These are phyloP conservation scores for Macrosiphum euphorbiae DNA, from an alignment of 2,888 invertebrate genomes.

Conservation along the genomic window DNA sequence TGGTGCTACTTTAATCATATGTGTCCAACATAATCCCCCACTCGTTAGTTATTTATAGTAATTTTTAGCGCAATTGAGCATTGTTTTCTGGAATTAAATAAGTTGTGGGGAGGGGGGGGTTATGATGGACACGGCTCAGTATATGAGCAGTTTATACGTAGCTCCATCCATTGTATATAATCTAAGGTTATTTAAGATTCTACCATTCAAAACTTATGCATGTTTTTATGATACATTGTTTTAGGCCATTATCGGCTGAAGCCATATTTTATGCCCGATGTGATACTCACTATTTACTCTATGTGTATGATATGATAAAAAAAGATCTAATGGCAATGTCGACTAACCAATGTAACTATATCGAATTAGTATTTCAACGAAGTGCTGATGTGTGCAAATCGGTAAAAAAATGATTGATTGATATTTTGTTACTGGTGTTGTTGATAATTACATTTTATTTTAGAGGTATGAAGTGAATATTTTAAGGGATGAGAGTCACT, in stretches of 20 bases:
- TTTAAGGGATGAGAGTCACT: conserved; percentile 78
- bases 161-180: too few relatives aligned
- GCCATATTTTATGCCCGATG: conserved; percentile 88
- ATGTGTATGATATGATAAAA: conserved; percentile 85
- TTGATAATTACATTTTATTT: conserved; percentile 66
- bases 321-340: conserved; percentile 80
- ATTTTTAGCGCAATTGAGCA: too few relatives aligned
- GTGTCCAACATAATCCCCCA: too few relatives aligned
- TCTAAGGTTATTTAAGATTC: too few relatives aligned
- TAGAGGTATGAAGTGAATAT: conserved; percentile 86
- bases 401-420: conserved; percentile 22
- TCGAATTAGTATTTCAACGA: conserved; percentile 80
- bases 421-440: background rate
- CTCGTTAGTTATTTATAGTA: too few relatives aligned
- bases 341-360: conserved; percentile 76
- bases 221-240: conserved; percentile 64
- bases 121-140: too few relatives aligned
- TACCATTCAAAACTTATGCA: background rate
- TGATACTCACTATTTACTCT: conserved; percentile 95
- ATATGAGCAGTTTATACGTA: too few relatives aligned
- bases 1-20: too few relatives aligned
- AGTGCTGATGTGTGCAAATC: conserved; percentile 80
- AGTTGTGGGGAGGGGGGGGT: too few relatives aligned
- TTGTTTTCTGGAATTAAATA: too few relatives aligned
- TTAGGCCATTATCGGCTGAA: conserved; percentile 85